These are phyloP conservation scores for Tuberolachnus salignus DNA, from an alignment of 2,888 invertebrate genomes.

Conservation along the genomic window DNA sequence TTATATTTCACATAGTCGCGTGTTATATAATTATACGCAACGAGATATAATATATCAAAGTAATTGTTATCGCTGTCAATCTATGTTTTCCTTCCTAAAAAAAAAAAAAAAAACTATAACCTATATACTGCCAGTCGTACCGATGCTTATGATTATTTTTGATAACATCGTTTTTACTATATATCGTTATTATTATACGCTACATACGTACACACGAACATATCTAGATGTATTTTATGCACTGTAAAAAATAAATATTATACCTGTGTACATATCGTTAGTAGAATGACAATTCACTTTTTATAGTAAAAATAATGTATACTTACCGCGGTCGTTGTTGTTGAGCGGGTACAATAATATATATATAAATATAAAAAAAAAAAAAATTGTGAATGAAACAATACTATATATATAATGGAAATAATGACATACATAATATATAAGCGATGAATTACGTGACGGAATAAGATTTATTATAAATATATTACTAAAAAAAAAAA, in stretches of 20 bases:
- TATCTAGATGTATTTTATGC: neutral
- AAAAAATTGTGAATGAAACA: neutral
- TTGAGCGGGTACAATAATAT: neutral
- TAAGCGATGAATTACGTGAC: neutral
- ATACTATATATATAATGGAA: neutral
- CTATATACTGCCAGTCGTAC: neutral
- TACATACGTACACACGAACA: no score
- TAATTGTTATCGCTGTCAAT: slow-evolving; percentile 5
- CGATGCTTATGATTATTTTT: neutral
- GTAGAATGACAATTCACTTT: slow-evolving; percentile 30
- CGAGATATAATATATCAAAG: neutral
- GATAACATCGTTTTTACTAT: neutral
- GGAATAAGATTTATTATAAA: neutral
- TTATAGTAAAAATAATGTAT: neutral
- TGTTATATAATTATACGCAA: slow-evolving; percentile 9
- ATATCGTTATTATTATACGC: slow-evolving; percentile 7
- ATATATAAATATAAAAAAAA: neutral
- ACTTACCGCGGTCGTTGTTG: neutral
- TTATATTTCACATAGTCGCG: no score
- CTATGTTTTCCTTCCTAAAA: neutral
- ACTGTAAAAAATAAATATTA: neutral
- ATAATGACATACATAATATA: neutral
- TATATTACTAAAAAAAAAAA: no score
- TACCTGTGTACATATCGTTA: slow-evolving; percentile 11
- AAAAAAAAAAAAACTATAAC: neutral